These are phyloP conservation scores for Coccyzus lansbergi DNA, from an alignment of 2,797 vertebrate species.

Conservation along the genomic window DNA sequence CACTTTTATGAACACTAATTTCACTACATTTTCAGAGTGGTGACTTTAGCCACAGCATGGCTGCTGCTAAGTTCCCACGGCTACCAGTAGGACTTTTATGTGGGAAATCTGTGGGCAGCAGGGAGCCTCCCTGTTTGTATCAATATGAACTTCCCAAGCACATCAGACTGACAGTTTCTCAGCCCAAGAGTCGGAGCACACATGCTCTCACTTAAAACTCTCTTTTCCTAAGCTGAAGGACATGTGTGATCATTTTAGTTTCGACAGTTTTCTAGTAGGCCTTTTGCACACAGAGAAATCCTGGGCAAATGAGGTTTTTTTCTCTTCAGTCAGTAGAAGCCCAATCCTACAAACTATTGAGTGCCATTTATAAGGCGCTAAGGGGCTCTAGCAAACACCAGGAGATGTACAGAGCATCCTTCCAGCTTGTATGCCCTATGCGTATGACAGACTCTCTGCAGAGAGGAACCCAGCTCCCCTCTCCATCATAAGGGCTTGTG, in stretches of 20 bases:
- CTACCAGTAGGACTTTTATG: slow-evolving; percentile 74
- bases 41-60: slow-evolving; percentile 65
- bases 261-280: not conserved
- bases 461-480: not conserved
- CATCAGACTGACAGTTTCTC: slow-evolving; percentile 67
- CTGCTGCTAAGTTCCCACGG: slow-evolving; percentile 68
- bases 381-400: not conserved
- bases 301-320: not conserved
- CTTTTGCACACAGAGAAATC: slow-evolving; percentile 3
- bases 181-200: slow-evolving; percentile 50
- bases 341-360: not conserved
- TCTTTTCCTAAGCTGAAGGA: slow-evolving; percentile 38
- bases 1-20: slow-evolving; percentile 68
- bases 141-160: slow-evolving; percentile 70
- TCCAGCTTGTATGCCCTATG: not conserved
- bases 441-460: not conserved
- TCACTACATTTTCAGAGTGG: slow-evolving; percentile 59
- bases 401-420: not conserved
- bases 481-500: not conserved
- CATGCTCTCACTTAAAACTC: slow-evolving; percentile 69
- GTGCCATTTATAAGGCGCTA: not conserved
- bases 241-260: slow-evolving; percentile 61
- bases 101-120: slow-evolving; percentile 74
- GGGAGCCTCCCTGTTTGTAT: slow-evolving; percentile 73
- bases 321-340: not conserved